Evolutionary conservation across 2,888 invertebrate species (phyloP), one percentile per base, ranked within the genome.

Genomic region (Acrobasis suavella): DNA sequence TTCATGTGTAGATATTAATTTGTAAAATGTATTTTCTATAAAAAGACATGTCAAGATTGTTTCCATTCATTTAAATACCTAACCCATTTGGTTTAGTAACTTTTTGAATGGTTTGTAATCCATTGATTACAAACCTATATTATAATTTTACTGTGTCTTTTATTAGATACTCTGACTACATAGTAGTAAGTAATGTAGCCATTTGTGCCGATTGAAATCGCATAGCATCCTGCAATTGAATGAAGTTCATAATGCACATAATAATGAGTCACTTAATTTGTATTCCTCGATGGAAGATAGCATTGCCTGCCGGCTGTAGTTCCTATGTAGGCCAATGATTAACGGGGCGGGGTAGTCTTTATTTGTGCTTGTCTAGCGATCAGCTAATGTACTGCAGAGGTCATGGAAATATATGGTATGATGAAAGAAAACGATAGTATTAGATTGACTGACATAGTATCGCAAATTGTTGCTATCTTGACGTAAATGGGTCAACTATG

Each of bases 201-300:
- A 65, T 68, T 71, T 67, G 69, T 73, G 70, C 75, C 82, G 85
- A 86, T 89, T 81, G 83, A 83, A 86, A 88, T 87, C 87, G 77
- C 77, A 77, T 75, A 74, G 78, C 80, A 86, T 86, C 89, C 89
- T 85, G 87, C 76, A 76, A 75, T 80, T 84, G 80, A 81, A 81
- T 83, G 80, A 78, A 75, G 78, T 77, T 78, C 74, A 76, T 75
- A 79, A 77, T 80, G 78, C 79, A 75, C 75, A 76, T 76, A 73
- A 73, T 80, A 70, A 81, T 81, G 75, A 76, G 75, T 79, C 74
- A 70, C 67, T 68, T 66, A 62, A 72, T 73, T 69, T 68, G 69
- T 67, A 65, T 68, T 64, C 69, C 65, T 69, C 55, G 68, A 70
- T 73, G 69, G 68, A 65, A 61, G 64, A 66, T 66, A 62, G 60